Conservation (phyloP, 2,113 vertebrate species). For the Platysternon megacephalum region DNA sequence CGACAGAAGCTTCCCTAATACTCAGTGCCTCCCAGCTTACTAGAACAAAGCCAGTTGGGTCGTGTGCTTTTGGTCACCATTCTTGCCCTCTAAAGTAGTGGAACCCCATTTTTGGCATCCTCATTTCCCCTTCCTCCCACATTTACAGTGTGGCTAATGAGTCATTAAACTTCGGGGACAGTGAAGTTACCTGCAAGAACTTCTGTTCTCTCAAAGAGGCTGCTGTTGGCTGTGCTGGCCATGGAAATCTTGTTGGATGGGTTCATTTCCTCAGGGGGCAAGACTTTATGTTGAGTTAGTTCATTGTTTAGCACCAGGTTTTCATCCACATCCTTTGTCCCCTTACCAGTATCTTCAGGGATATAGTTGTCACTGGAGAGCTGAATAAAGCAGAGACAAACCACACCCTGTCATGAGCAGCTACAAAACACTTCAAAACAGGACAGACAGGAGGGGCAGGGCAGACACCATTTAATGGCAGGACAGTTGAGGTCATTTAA, state of each 20-base stretch:
- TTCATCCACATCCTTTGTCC: conserved; percentile 53
- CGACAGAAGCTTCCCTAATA: background rate
- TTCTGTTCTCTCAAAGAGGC: conserved; percentile 90
- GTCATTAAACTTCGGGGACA: background rate
- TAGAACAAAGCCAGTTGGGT: background rate
- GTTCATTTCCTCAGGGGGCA: background rate
- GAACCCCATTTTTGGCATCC: background rate
- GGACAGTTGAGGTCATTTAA: background rate
- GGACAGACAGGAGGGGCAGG: background rate
- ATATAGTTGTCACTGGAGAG: conserved; percentile 81
- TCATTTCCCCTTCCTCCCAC: background rate
- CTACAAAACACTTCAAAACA: background rate
- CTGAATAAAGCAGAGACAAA: conserved; percentile 37
- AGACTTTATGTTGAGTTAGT: conserved; percentile 66
- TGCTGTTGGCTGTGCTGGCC: conserved; percentile 85
- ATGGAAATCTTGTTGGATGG: conserved; percentile 86
- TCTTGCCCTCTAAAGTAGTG: background rate
- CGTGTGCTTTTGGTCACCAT: background rate
- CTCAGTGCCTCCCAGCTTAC: rapidly evolving
- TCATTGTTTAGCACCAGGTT: conserved; percentile 80
- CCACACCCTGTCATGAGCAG: conserved; percentile 48
- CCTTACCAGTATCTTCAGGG: conserved; percentile 66
- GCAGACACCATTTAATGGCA: conserved; percentile 24
- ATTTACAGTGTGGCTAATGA: conserved; percentile 20
- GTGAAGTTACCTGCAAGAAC: conserved; percentile 89